Conservation (phyloP, 2,797 vertebrate species). For the Halcyon badia region DNA sequence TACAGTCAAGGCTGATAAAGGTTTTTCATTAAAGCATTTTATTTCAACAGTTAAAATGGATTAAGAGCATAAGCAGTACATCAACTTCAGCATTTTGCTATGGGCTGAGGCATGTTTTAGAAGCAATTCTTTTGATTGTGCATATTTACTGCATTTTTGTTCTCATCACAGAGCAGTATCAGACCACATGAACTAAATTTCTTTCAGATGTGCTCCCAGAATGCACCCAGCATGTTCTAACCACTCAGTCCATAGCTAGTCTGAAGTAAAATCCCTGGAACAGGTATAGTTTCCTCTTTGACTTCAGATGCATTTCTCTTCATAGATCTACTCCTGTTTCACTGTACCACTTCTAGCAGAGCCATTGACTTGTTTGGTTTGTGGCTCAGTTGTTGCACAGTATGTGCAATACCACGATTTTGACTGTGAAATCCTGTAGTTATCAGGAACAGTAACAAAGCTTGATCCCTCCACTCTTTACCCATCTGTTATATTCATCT, state of each 20-base stretch:
- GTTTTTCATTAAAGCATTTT: background rate
- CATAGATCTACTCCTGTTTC: background rate
- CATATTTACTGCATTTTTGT: background rate
- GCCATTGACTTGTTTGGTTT: background rate
- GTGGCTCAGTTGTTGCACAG: background rate
- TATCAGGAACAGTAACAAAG: background rate
- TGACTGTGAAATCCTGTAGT: background rate
- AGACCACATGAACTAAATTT: background rate
- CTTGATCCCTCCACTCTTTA: background rate
- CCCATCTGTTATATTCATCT: background rate
- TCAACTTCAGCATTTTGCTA: background rate
- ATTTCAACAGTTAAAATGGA: background rate
- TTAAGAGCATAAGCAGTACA: background rate
- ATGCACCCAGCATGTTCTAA: background rate
- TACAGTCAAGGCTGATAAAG: background rate
- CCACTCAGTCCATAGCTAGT: background rate
- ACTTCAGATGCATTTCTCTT: background rate
- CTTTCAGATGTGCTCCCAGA: background rate
- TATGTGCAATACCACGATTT: background rate
- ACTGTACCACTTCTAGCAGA: background rate
- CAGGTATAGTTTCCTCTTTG: background rate
- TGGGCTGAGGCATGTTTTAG: background rate
- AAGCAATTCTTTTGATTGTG: background rate
- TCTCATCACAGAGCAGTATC: background rate
- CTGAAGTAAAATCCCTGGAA: background rate